These are phyloP conservation scores for Metopolophium dirhodum DNA, from an alignment of 1,140 invertebrate species.

Conservation along the genomic window DNA sequence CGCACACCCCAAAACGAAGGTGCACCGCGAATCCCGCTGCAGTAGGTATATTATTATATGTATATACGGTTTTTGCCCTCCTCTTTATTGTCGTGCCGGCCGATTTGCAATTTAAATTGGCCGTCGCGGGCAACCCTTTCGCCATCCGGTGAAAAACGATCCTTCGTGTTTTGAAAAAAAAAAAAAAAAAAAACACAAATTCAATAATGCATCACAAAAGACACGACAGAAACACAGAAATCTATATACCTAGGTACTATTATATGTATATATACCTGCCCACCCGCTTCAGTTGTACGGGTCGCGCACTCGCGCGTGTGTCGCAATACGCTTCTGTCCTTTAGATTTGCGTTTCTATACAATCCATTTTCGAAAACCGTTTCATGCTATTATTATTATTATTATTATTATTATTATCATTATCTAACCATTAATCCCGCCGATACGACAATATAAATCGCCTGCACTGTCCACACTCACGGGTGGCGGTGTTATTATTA, in stretches of 20 bases:
- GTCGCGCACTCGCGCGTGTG: not conserved
- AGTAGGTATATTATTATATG: not conserved
- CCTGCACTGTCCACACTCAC: not conserved
- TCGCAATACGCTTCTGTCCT: not conserved
- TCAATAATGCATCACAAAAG: not conserved
- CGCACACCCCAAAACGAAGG: constrained; percentile 29
- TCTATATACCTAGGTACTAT: not conserved
- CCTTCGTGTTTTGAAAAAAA: not conserved
- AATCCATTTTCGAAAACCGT: constrained; percentile 8
- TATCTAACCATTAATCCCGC: constrained; percentile 3
- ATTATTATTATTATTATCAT: not conserved
- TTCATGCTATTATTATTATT: not conserved
- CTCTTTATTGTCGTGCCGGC: not conserved
- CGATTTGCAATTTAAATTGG: constrained; percentile 47
- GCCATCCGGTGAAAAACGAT: constrained; percentile 49
- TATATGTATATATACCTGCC: not conserved
- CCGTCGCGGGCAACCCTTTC: constrained; percentile 11
- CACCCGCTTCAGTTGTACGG: not conserved
- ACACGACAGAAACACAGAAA: not conserved
- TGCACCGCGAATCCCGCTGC: not conserved
- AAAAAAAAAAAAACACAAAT: not conserved
- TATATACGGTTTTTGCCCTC: not conserved
- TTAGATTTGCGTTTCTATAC: not conserved
- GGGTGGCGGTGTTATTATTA: not conserved
- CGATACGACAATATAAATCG: constrained; percentile 1